Conservation (phyloP, 2,113 vertebrate genomes). For the Trematocara marginatum region DNA sequence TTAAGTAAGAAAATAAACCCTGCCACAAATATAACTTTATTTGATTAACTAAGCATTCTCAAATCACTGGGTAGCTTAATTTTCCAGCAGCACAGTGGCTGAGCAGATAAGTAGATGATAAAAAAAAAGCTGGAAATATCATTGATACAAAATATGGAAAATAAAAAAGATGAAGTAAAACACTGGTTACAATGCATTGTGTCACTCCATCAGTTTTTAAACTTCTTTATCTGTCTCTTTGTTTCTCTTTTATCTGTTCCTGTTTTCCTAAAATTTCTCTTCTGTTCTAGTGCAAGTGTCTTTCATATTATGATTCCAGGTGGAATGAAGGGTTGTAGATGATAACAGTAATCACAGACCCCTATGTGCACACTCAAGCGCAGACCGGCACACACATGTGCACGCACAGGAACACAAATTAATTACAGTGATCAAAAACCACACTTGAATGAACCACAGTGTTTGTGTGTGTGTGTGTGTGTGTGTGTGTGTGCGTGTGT, state of each 20-base stretch:
- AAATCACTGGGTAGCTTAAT: not conserved
- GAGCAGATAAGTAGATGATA: not conserved
- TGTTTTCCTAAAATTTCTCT: not conserved
- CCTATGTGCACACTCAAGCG: not conserved
- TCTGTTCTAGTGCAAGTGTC: not conserved
- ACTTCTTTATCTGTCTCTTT: not conserved
- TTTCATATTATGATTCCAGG: constrained; percentile 10
- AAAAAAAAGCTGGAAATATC: not conserved
- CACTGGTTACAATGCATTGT: not conserved
- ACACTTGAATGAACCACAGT: not conserved
- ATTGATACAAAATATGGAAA: not conserved
- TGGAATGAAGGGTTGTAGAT: constrained; percentile 35
- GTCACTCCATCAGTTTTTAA: not conserved
- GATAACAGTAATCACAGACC: constrained; percentile 53
- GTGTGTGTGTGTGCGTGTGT: not conserved
- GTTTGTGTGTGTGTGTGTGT: not conserved
- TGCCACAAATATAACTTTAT: not conserved
- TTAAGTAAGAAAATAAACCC: not conserved
- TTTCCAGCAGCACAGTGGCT: not conserved
- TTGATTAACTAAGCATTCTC: not conserved
- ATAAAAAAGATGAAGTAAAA: too few species aligned
- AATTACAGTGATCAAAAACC: constrained; percentile 29
- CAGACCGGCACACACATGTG: not conserved
- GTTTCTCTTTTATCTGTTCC: not conserved
- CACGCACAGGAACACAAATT: not conserved